phyloP scores from a whole-genome alignment of 2,113 vertebrate genomes.

The Datnioides undecimradiatus region DNA sequence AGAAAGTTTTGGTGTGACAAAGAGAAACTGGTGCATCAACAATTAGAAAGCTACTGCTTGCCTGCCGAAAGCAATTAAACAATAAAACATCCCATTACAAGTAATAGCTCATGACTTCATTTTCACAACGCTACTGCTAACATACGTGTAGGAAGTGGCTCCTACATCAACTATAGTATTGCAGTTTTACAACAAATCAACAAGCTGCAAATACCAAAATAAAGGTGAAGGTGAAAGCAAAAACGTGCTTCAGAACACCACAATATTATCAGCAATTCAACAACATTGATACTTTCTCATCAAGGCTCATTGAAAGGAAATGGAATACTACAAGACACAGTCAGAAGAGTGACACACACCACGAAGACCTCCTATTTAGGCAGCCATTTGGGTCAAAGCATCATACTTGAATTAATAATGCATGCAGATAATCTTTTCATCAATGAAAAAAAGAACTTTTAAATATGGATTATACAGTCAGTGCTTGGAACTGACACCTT shows the following conservation, averaged over 20 bases:
- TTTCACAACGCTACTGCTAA: not conserved
- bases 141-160: not conserved
- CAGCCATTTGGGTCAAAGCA: not conserved
- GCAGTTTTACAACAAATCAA: not conserved
- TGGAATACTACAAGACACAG: not conserved
- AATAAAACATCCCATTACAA: not conserved
- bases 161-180: not conserved
- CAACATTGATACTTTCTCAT: not conserved
- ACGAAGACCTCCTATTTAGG: not conserved
- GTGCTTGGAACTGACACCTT: constrained; percentile 4
- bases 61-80: not conserved
- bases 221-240: not conserved
- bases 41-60: constrained; percentile 22
- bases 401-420: not conserved
- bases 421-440: not conserved
- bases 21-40: constrained; percentile 6
- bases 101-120: not conserved
- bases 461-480: no score
- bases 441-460: not conserved
- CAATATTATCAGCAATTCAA: not conserved
- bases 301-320: not conserved
- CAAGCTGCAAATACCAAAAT: not conserved
- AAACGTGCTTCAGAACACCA: not conserved
- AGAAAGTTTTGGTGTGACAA: constrained; percentile 11
- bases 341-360: not conserved